Conservation (phyloP, 1,140 invertebrate genomes). For the Carposina sasakii region DNA sequence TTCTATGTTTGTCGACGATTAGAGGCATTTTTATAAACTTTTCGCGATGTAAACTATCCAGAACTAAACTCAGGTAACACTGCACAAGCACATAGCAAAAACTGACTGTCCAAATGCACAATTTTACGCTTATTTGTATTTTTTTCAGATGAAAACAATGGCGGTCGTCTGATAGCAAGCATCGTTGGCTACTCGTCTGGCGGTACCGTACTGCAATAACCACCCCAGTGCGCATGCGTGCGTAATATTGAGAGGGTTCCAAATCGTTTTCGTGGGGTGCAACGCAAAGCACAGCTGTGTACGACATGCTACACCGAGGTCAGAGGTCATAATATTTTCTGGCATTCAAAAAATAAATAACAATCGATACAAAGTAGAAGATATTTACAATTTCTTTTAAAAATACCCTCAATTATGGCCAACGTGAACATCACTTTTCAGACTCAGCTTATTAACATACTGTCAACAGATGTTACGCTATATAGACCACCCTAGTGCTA, state of each 20-base stretch:
- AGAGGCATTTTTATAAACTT: too few species aligned
- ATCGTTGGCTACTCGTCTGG: slow-evolving; percentile 47
- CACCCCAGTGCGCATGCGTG: slow-evolving; percentile 58
- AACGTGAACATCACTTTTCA: not conserved
- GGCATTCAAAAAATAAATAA: too few species aligned
- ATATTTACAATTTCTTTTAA: too few species aligned
- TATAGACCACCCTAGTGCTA: slow-evolving; percentile 6
- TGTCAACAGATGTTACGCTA: not conserved
- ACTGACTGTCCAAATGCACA: slow-evolving; percentile 17
- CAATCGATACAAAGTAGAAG: too few species aligned
- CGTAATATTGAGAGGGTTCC: slow-evolving; percentile 53
- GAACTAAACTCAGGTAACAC: slow-evolving; percentile 39
- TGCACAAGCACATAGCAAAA: slow-evolving; percentile 44
- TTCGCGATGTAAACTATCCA: slow-evolving; percentile 24
- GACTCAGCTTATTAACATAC: not conserved
- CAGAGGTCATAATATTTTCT: too few species aligned
- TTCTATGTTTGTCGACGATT: slow-evolving; percentile 52
- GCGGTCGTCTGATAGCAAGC: slow-evolving; percentile 33
- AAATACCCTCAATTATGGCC: not conserved
- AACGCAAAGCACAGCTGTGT: slow-evolving; percentile 48
- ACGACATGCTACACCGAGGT: too few species aligned
- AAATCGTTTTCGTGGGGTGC: slow-evolving; percentile 51
- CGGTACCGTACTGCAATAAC: slow-evolving; percentile 41
- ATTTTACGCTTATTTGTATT: slow-evolving; percentile 16
- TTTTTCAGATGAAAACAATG: slow-evolving; percentile 26